Conservation (phyloP, 2,797 vertebrate genomes). For the Manis pentadactyla region DNA sequence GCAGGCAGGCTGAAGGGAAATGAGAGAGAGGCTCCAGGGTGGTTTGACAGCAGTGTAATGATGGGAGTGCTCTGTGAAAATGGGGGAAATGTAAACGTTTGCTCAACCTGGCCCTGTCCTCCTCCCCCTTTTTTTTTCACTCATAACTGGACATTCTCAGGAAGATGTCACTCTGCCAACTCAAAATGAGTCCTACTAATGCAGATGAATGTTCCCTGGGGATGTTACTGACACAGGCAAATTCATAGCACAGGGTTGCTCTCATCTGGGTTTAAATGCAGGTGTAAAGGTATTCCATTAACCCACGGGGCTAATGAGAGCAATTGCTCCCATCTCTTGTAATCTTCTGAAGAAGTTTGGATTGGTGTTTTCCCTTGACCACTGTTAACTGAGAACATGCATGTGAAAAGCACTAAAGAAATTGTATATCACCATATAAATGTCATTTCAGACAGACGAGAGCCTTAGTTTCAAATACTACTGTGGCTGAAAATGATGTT, state of each 20-base stretch:
- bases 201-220: slow-evolving; percentile 43
- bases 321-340: background rate
- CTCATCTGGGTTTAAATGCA: background rate
- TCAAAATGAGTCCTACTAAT: slow-evolving; percentile 72
- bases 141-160: slow-evolving; percentile 41
- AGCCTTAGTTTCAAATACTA: slow-evolving; percentile 22
- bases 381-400: background rate
- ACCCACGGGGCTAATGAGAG: background rate
- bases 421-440: background rate
- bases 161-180: slow-evolving; percentile 13
- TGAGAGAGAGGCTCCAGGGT: background rate
- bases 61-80: background rate
- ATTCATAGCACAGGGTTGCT: background rate
- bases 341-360: background rate
- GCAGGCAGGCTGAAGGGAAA: background rate
- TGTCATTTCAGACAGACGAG: background rate
- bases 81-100: background rate
- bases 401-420: background rate
- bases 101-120: background rate
- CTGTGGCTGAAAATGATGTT: background rate
- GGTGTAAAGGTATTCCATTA: slow-evolving; percentile 62
- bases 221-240: background rate
- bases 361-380: background rate
- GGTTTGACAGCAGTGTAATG: too few relatives aligned
- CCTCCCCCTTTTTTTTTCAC: background rate